Conservation (phyloP, 2,797 vertebrate species). For the Peromyscus nudipes region DNA sequence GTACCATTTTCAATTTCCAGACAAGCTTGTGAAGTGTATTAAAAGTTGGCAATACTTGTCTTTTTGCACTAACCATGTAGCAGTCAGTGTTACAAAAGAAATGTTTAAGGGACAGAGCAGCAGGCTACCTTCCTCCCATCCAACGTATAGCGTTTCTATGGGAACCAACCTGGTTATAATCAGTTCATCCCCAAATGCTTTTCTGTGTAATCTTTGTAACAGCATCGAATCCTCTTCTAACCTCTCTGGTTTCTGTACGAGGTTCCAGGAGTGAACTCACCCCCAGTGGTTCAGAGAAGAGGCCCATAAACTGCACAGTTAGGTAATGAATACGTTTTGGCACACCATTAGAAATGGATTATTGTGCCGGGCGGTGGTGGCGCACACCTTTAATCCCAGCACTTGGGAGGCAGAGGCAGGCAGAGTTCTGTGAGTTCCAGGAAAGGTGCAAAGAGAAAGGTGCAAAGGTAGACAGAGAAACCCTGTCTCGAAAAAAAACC, state of each 20-base stretch:
- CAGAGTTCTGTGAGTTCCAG: too few species aligned
- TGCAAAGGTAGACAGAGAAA: too few species aligned
- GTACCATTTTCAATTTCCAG: constrained; percentile 36
- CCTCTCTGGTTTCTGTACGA: constrained; percentile 14
- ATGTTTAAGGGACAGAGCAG: constrained; percentile 15
- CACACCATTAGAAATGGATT: background rate
- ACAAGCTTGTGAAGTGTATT: background rate
- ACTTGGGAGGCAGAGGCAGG: too few species aligned
- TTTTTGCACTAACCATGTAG: background rate
- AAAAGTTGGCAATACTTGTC: background rate
- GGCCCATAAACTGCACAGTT: background rate
- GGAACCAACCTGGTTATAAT: constrained; percentile 36
- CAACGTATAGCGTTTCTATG: constrained; percentile 7
- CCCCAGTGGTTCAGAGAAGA: background rate
- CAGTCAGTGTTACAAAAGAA: constrained; percentile 27
- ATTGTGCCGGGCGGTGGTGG: background rate
- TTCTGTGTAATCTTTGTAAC: constrained; percentile 25
- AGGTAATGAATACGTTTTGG: background rate
- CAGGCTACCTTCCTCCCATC: background rate
- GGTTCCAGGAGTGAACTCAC: background rate
- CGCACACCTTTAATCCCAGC: too few species aligned
- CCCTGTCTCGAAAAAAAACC: too few species aligned
- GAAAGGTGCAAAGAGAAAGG: too few species aligned
- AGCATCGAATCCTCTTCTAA: constrained; percentile 36
- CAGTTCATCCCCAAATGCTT: constrained; percentile 47